phyloP scores from a whole-genome alignment of 2,797 vertebrate genomes.

The Helostoma temminkii region DNA sequence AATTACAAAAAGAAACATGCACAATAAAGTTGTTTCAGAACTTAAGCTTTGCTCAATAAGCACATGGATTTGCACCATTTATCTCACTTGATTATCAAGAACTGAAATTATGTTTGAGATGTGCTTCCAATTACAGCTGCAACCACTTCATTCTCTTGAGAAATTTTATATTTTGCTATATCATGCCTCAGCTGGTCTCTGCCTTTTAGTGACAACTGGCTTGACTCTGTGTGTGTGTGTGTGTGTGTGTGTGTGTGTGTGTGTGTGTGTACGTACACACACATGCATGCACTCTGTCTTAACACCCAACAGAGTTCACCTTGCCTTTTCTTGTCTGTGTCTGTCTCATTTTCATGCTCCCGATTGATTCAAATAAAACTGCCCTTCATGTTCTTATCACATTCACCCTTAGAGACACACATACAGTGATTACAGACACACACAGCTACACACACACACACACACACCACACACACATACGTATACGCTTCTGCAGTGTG shows the following conservation, averaged over 20 bases:
- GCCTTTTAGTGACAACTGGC: conserved; percentile 33
- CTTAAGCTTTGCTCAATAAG: conserved; percentile 5
- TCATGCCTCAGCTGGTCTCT: conserved; percentile 29
- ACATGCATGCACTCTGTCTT: conserved; percentile 15
- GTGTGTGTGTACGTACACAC: conserved; percentile 18
- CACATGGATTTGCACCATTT: conserved; percentile 25
- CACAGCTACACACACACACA: conserved; percentile 15
- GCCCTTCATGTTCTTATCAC: conserved; percentile 78
- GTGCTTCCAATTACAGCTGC: conserved; percentile 15
- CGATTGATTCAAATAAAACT: conserved; percentile 80
- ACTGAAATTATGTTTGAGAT: conserved; percentile 29
- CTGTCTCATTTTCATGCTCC: conserved; percentile 74
- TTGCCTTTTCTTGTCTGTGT: conserved; percentile 71
- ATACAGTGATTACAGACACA: conserved; percentile 32
- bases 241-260: conserved; percentile 21
- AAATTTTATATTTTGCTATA: conserved; percentile 40
- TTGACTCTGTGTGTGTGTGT: conserved; percentile 5
- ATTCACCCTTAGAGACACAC: conserved; percentile 39
- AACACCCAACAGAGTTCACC: conserved; percentile 61
- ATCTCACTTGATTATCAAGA: conserved; percentile 39
- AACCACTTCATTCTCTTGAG: conserved; percentile 48
- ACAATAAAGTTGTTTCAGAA: conserved; percentile 1
- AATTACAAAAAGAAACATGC: conserved; percentile 16
- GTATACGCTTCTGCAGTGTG: conserved; percentile 26
- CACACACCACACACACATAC: conserved; percentile 6